These are phyloP conservation scores for Sympetrum striolatum DNA, from an alignment of 2,888 invertebrate species.

Conservation along the genomic window DNA sequence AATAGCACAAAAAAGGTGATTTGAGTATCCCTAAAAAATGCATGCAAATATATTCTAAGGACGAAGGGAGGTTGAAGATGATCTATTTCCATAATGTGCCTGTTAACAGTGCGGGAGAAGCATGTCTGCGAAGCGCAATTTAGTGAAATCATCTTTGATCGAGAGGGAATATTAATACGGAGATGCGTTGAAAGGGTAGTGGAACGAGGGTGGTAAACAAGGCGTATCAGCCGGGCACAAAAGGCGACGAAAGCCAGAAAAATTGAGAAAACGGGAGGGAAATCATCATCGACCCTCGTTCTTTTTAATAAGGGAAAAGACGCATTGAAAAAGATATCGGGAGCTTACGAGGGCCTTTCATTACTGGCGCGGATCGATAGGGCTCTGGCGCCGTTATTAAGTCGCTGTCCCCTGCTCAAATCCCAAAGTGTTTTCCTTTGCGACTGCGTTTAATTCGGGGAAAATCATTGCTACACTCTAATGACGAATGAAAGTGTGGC, in stretches of 20 bases:
- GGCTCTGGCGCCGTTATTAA: slow-evolving; percentile 17
- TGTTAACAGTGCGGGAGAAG: too few species aligned
- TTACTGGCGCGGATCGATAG: not conserved
- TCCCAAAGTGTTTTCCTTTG: not conserved
- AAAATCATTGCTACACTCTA: not conserved
- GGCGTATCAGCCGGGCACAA: not conserved
- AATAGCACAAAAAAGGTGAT: too few species aligned
- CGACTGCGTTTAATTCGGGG: slow-evolving; percentile 20
- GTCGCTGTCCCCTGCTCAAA: not conserved
- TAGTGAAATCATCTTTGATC: not conserved
- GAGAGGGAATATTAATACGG: not conserved
- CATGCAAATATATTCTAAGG: too few species aligned
- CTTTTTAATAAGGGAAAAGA: slow-evolving; percentile 32
- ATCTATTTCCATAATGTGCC: too few species aligned
- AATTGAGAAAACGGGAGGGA: not conserved
- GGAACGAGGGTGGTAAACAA: not conserved
- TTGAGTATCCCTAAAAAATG: too few species aligned
- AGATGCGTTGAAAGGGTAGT: not conserved
- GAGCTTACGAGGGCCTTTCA: slow-evolving; percentile 22
- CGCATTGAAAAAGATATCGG: slow-evolving; percentile 36
- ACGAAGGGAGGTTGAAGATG: too few species aligned
- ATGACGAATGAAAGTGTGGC: not conserved
- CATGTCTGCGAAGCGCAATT: too few species aligned
- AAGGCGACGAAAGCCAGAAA: not conserved
- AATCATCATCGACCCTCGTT: slow-evolving; percentile 28